phyloP scores from a whole-genome alignment of 2,888 invertebrate species.

The Tortrix viridana region DNA sequence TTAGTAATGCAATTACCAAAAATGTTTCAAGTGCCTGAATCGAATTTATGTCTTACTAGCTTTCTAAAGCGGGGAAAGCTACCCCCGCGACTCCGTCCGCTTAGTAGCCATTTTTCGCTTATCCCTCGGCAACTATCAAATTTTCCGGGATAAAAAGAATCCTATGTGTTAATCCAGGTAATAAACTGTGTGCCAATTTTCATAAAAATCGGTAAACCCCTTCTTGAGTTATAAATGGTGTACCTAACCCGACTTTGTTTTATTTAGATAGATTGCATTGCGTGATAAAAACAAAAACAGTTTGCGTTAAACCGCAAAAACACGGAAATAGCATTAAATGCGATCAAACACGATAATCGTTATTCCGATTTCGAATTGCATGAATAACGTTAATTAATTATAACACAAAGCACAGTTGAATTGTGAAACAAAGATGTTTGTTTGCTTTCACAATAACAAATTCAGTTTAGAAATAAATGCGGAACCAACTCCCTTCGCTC shows the following conservation, averaged over 20 bases:
- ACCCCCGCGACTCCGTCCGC: too few species aligned
- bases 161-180: too few species aligned
- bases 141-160: too few species aligned
- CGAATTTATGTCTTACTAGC: too few species aligned
- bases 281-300: conserved; percentile 6
- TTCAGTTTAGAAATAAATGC: conserved; percentile 55
- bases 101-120: too few species aligned
- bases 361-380: conserved; percentile 43
- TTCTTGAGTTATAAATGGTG: too few species aligned
- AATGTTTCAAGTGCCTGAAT: not conserved
- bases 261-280: too few species aligned
- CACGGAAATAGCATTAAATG: conserved; percentile 3
- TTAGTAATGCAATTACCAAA: not conserved
- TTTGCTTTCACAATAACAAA: conserved; percentile 56
- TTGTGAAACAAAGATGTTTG: conserved; percentile 41
- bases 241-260: too few species aligned
- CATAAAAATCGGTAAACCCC: too few species aligned
- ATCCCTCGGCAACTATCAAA: too few species aligned
- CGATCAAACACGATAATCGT: conserved; percentile 37
- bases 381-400: conserved; percentile 2
- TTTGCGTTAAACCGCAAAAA: not conserved
- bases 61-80: too few species aligned
- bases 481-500: conserved; percentile 23
- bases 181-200: too few species aligned
- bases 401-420: conserved; percentile 36